phyloP scores from a whole-genome alignment of 1,140 invertebrate genomes.

The Pogonus chalceus region DNA sequence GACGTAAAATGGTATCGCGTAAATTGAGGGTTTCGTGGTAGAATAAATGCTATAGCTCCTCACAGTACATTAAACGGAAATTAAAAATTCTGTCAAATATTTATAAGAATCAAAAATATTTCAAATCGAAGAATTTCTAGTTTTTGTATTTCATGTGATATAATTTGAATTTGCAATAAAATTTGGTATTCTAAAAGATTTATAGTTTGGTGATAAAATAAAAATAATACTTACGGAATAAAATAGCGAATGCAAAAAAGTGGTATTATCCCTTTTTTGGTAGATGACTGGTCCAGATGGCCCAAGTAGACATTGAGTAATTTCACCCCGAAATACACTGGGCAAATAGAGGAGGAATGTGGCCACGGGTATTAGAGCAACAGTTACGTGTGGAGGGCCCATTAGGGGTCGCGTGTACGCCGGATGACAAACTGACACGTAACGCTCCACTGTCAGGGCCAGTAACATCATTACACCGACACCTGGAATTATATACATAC shows the following conservation, averaged over 20 bases:
- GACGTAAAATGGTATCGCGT: too few relatives aligned
- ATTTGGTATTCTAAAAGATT: too few relatives aligned
- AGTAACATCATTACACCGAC: slow-evolving; percentile 69
- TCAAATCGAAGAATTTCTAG: too few relatives aligned
- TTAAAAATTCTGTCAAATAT: too few relatives aligned
- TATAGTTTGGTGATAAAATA: too few relatives aligned
- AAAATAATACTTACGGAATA: slow-evolving; percentile 43
- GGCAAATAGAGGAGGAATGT: slow-evolving; percentile 57
- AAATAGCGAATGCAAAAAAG: slow-evolving; percentile 41
- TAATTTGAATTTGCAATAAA: too few relatives aligned
- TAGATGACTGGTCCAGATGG: slow-evolving; percentile 42
- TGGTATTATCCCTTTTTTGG: slow-evolving; percentile 45
- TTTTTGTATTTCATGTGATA: too few relatives aligned
- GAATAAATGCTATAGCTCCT: too few relatives aligned
- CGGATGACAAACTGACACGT: slow-evolving; percentile 72
- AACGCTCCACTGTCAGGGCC: slow-evolving; percentile 67
- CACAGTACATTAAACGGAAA: too few relatives aligned
- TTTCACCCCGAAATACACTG: slow-evolving; percentile 48
- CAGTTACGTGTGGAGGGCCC: slow-evolving; percentile 48
- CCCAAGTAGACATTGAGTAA: slow-evolving; percentile 43
- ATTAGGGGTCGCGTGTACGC: slow-evolving; percentile 48
- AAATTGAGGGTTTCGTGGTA: too few relatives aligned
- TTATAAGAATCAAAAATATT: too few relatives aligned
- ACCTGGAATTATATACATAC: slow-evolving; percentile 34
- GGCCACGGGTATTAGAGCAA: slow-evolving; percentile 47